Evolutionary conservation across 2,113 vertebrate genomes (phyloP), one percentile per base, ranked within the genome.

Genomic region (Craseonycteris thonglongyai): DNA sequence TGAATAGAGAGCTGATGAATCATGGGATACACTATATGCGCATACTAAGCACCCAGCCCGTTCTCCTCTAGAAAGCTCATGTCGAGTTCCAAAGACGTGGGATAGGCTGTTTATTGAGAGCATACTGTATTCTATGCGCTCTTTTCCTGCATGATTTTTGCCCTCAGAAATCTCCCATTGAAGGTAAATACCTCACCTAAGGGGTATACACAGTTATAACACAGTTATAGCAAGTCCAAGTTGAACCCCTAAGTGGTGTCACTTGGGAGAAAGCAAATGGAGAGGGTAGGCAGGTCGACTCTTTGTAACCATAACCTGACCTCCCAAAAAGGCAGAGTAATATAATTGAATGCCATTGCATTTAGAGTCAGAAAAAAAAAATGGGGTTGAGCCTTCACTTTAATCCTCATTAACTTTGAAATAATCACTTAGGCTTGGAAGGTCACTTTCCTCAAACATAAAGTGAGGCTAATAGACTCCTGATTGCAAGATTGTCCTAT

Each of bases 351-450:
- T 45, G 56, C 14, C 38, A 24, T 22, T 28, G 26, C 83, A 84
- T 85, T 91, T 72, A 88, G 66, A 85, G 33, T 42, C 24, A 61
- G 63, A 13, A 66, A 33, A 85, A n/a, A n/a, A 45, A 24, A 28
- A 22, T 9, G 58, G 38, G n/a, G 6, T 24, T 49, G 59, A 30
- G 10, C 61, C 66, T 63, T 86, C 78, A 51, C 12, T 56, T 49
- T 40, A 66, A 33, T 74, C 40, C 82, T 86, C 42, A 85, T 42
- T 91, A 45, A 54, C 54, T 94, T 74, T 88, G 86, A 88, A 93
- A 61, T 65, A 72, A 86, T 83, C n/a, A 26, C 35, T 72, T 82
- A 18, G 24, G 28, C 38, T 47, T 63, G 24, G 74, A 58, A 84
- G 90, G 49, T 93, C 72, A 78, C 61, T 45, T 30, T 82, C 5